These are phyloP conservation scores for Rhinolophus sinicus DNA, from an alignment of 2,113 vertebrate species.

Conservation along the genomic window DNA sequence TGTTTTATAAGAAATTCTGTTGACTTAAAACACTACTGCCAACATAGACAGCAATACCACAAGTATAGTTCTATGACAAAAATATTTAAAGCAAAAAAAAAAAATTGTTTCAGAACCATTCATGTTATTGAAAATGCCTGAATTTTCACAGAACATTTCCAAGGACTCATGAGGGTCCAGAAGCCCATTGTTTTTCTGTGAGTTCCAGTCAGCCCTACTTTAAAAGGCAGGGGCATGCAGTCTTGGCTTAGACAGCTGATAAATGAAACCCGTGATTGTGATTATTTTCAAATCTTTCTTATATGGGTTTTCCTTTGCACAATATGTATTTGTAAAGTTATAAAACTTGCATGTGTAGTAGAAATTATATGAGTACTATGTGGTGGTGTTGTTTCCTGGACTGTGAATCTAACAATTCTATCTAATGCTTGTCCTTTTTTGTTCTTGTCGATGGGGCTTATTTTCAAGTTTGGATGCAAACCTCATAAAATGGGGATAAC, in stretches of 20 bases:
- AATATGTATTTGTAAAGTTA: not conserved
- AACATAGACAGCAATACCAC: conserved; percentile 53
- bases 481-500: not conserved
- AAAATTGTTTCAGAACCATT: not conserved
- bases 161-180: not conserved
- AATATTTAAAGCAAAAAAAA: conserved; percentile 49
- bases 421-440: not conserved
- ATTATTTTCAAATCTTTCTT: not conserved
- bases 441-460: not conserved
- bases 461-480: conserved; percentile 34
- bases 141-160: conserved; percentile 21
- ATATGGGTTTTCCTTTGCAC: not conserved
- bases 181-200: not conserved
- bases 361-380: not conserved
- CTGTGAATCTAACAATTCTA: not conserved
- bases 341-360: not conserved
- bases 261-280: not conserved
- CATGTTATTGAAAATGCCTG: not conserved
- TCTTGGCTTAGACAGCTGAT: not conserved
- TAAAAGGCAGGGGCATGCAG: not conserved
- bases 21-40: conserved; percentile 52
- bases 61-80: conserved; percentile 58
- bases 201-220: not conserved
- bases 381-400: not conserved
- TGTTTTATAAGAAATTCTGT: conserved; percentile 73